Base-by-base conservation (phyloP, 2,113 vertebrate species). In the Bombycilla garrulus region DNA sequence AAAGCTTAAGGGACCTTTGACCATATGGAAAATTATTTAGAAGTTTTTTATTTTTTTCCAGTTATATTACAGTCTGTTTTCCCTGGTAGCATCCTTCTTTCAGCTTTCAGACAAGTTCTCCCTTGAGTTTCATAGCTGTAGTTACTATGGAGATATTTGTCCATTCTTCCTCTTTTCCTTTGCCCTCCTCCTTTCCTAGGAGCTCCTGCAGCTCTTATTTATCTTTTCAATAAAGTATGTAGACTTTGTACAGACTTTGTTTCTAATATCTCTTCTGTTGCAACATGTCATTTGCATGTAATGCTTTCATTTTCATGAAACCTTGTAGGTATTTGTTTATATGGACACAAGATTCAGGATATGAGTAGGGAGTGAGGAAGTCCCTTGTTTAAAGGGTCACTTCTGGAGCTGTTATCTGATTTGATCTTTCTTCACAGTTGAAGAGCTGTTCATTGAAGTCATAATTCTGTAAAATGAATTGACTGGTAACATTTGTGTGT, bases 91-190 rank as follows among this genome's bases (percentile, higher is more conserved):
- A 60, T 93, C 90, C 70, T 94, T 91, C 84, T 95, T 97, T 76
- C 33, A 80, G 81, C 66, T 97, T 88, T 81, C 92, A 91, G 88
- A 71, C 70, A 92, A 95, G 80, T 94, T 67, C 50, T 92, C 91
- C 95, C 92, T 83, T 35, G 90, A 83, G 80, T 88, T 97, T 81
- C 90, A 72, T 78, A 71, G 62, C 92, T 70, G 67, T 91, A 89
- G 96, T 98, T 98, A 96, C 96, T 97, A 94, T 58, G 94, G 97
- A 97, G 85, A 98, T 94, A 42, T 24, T 82, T 58, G 81, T 86
- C 82, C 89, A 90, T 81, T 60, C 42, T 91, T 84, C 31, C 35
- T 77, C 71, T 95, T 91, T 66, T 91, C 35, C 51, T 65, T 84
- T 92, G 48, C 60, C 18, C 28, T 93, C 31, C 23, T 92, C 50